Evolutionary conservation across 2,797 vertebrate species (phyloP).

Genomic region (Notolepis coatsorum): DNA sequence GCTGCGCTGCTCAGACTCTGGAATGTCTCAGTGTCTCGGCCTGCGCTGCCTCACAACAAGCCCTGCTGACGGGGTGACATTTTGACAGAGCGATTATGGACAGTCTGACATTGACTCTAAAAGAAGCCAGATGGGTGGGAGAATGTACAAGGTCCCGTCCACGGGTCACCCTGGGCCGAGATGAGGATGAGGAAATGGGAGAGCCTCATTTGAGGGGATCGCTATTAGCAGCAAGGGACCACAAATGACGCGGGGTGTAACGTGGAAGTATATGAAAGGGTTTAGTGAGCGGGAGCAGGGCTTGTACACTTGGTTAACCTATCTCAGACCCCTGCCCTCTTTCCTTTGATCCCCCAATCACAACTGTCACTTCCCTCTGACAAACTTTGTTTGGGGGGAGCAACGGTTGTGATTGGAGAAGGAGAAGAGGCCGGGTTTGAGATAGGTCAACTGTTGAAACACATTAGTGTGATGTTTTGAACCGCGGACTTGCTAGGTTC

Average conservation of each 20-base stretch:
- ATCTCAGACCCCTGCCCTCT: too few species aligned
- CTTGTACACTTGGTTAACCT: neutral
- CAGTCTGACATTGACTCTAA: conserved; percentile 71
- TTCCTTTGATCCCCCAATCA: too few species aligned
- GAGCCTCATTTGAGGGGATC: conserved; percentile 62
- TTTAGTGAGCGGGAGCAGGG: conserved; percentile 17
- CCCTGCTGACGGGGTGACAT: conserved; percentile 69
- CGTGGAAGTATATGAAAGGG: conserved; percentile 50
- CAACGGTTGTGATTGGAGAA: too few species aligned
- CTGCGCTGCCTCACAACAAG: conserved; percentile 70
- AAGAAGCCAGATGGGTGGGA: conserved; percentile 72
- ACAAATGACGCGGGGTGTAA: conserved; percentile 64
- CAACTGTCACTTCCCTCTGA: too few species aligned
- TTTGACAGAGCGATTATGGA: conserved; percentile 75
- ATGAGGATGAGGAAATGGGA: conserved; percentile 73
- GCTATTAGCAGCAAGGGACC: conserved; percentile 65
- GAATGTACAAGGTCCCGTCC: conserved; percentile 63
- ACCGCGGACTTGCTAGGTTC: conserved; percentile 4
- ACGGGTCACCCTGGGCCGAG: conserved; percentile 63
- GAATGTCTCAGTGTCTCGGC: conserved; percentile 62
- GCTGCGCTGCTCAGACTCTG: conserved; percentile 61
- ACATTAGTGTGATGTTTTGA: conserved; percentile 16
- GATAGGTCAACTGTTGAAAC: conserved; percentile 39
- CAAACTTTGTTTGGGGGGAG: too few species aligned
- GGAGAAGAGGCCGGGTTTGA: too few species aligned